Evolutionary conservation across 92 coral and sea anemone genomes (phyloP).

Genomic region (Muricea muricata): DNA sequence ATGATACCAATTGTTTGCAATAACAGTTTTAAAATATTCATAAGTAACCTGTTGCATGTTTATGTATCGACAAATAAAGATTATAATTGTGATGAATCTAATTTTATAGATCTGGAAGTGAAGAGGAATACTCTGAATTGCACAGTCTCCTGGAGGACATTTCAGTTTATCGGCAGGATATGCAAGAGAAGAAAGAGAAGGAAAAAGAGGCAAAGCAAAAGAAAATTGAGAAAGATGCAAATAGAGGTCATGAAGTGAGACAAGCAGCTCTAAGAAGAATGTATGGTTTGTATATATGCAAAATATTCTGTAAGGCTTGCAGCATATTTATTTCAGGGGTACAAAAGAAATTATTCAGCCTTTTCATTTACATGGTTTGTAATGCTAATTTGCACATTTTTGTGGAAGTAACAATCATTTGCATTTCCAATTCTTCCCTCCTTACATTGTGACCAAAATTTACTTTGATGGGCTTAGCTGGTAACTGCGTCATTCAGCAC

Average conservation of each 20-base stretch:
- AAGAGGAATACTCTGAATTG: conserved; percentile 1
- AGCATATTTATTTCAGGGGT: not conserved
- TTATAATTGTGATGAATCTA: not conserved
- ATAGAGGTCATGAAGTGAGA: conserved; percentile 15
- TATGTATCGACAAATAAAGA: too few species aligned
- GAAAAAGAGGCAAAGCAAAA: not conserved
- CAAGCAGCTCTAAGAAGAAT: conserved; percentile 16
- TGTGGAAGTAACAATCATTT: too few species aligned
- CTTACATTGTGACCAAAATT: too few species aligned
- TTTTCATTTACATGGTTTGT: not conserved
- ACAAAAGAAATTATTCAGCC: not conserved
- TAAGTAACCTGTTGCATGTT: too few species aligned
- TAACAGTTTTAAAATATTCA: too few species aligned
- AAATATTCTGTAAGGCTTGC: not conserved
- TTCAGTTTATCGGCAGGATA: not conserved
- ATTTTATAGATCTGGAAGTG: not conserved
- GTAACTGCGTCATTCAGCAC: too few species aligned
- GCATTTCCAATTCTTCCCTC: too few species aligned
- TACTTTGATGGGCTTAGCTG: too few species aligned
- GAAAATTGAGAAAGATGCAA: not conserved
- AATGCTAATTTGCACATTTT: too few species aligned
- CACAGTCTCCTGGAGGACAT: not conserved
- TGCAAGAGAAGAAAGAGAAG: not conserved
- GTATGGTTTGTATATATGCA: not conserved
- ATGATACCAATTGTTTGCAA: too few species aligned